phyloP scores from a whole-genome alignment of 2,113 vertebrate genomes.

The Corythornis cristatus region DNA sequence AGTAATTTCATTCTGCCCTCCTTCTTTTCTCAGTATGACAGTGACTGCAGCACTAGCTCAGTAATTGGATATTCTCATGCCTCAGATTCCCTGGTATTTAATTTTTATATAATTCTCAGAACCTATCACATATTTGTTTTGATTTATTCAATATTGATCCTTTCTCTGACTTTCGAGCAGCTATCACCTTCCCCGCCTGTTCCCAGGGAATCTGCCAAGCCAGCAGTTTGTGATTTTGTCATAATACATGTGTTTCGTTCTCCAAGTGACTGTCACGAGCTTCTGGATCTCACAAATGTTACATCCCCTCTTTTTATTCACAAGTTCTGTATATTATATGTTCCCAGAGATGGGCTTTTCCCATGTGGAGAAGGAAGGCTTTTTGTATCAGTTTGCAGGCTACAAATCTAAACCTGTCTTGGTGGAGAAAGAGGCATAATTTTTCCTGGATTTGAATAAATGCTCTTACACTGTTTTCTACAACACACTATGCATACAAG shows the following conservation, averaged over 20 bases:
- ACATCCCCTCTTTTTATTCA: constrained; percentile 46
- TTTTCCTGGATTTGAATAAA: constrained; percentile 27
- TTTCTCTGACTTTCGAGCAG: constrained; percentile 76
- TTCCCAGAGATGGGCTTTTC: constrained; percentile 2
- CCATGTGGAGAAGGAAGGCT: neutral
- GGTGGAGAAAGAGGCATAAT: neutral
- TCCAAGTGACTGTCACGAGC: constrained; percentile 58
- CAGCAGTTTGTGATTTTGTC: constrained; percentile 74
- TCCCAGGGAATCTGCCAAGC: constrained; percentile 75
- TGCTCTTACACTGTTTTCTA: neutral
- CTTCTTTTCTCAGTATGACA: neutral
- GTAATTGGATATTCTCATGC: constrained; percentile 62
- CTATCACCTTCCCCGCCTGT: constrained; percentile 75
- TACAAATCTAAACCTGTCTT: neutral
- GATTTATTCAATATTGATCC: constrained; percentile 78
- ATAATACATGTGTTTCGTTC: constrained; percentile 72
- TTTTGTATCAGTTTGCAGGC: neutral
- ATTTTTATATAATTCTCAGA: constrained; percentile 74
- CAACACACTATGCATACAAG: neutral
- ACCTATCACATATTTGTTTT: constrained; percentile 82
- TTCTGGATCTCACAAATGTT: constrained; percentile 61
- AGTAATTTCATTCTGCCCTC: constrained; percentile 38
- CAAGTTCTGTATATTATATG: constrained; percentile 4
- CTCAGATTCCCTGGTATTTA: constrained; percentile 66
- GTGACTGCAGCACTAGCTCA: constrained; percentile 1